Evolutionary conservation across 2,797 vertebrate genomes (phyloP).

Genomic region (Rhyacichthys aspro): DNA sequence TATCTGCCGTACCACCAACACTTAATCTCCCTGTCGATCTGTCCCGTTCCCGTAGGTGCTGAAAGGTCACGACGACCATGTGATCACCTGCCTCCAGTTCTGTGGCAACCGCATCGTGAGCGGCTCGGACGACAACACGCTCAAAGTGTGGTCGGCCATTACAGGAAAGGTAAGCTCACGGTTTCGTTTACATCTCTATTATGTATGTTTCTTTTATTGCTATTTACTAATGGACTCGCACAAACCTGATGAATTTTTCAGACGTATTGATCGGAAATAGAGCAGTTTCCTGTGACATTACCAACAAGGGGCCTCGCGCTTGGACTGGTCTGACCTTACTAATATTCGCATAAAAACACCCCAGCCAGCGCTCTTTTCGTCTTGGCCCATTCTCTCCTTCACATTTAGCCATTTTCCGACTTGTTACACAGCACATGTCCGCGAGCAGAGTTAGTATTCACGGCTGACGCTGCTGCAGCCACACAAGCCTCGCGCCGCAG

Average conservation of each 20-base stretch:
- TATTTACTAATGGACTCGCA: not conserved
- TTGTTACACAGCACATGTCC: constrained; percentile 56
- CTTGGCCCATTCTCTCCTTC: constrained; percentile 8
- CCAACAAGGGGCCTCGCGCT: not conserved
- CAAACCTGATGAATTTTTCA: constrained; percentile 37
- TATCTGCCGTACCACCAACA: not conserved
- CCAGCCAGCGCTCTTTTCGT: constrained; percentile 3
- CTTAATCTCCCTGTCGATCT: constrained; percentile 8
- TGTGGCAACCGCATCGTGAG: constrained; percentile 98
- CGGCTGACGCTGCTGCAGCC: constrained; percentile 52
- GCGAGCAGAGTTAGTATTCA: constrained; percentile 67
- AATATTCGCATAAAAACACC: constrained; percentile 1
- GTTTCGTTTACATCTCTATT: too few species aligned
- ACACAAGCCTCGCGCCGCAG: constrained; percentile 60
- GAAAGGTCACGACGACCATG: constrained; percentile 98
- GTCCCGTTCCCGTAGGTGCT: constrained; percentile 86
- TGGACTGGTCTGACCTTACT: not conserved
- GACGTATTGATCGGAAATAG: constrained; percentile 19
- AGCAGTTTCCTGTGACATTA: constrained; percentile 3
- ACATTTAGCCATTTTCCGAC: constrained; percentile 37
- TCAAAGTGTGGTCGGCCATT: constrained; percentile 99
- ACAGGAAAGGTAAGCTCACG: constrained; percentile 91
- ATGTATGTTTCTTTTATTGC: not conserved
- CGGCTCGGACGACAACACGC: constrained; percentile 98
- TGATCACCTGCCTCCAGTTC: constrained; percentile 99